Evolutionary conservation across 2,797 vertebrate genomes (phyloP), one percentile per base, ranked within the genome.

Genomic region (Knipowitschia caucasica): DNA sequence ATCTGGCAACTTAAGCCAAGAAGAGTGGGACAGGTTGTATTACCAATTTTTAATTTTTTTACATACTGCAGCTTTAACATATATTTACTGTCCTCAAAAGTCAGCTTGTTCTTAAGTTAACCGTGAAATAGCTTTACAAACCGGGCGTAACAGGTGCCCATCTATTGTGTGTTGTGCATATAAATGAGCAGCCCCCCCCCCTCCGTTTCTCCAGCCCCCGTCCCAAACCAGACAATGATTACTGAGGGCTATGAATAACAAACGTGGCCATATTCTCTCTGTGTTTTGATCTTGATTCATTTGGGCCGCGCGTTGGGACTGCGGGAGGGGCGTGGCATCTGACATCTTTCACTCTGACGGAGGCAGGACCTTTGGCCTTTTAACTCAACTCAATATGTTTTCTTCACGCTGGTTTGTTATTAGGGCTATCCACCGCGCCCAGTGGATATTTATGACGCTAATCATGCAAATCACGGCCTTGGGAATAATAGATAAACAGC

Each of bases 311-410:
- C 43, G 25, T n/a, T 46, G 43, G 42, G 58, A 17, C 40, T 40
- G 33, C 39, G 53, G 39, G 20, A n/a, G 54, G 38, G 74, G 67
- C 30, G 62, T 64, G 60, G 39, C 26, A 15, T 2, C 5, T 39
- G 5, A 46, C 58, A 71, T 77, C 66, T 59, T 18, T 73, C 67
- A 66, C 45, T 39, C 10, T 21, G 12, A 40, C 0, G 3, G 5
- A n/a, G 39, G 38, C 58, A 40, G 63, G 55, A 68, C n/a, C 72
- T 68, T 55, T 70, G 53, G 61, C 76, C 64, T 35, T 29, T 65
- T 70, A 53, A 66, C 53, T 61, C 7, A 1, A 20, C 67, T 49
- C 57, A 49, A 57, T 75, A 61, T 68, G 60, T 65, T 75, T 56
- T 39, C 47, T 31, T 27, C 45, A 36, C 31, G 38, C 8, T 46